These are phyloP conservation scores for Melanotaenia duboulayi DNA, from an alignment of 2,113 vertebrate species.

Conservation along the genomic window DNA sequence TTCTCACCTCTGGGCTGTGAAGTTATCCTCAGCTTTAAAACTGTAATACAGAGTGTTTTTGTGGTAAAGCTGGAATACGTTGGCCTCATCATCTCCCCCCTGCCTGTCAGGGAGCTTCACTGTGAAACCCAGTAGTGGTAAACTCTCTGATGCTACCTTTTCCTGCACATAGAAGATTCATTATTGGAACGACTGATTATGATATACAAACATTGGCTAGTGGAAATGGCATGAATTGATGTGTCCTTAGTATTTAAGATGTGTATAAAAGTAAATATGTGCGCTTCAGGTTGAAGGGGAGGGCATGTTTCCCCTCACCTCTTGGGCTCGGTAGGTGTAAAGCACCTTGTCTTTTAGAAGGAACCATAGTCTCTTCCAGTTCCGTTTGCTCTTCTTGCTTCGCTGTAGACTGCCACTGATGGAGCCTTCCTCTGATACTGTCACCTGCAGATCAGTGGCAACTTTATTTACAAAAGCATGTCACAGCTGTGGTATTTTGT, in stretches of 20 bases:
- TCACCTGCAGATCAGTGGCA: slow-evolving; percentile 81
- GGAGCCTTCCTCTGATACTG: slow-evolving; percentile 88
- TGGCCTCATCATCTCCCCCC: slow-evolving; percentile 81
- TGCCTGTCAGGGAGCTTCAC: slow-evolving; percentile 87
- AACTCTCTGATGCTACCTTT: slow-evolving; percentile 92
- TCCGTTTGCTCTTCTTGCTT: slow-evolving; percentile 92
- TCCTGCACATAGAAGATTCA: slow-evolving; percentile 81
- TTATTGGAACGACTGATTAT: not conserved
- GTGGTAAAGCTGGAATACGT: slow-evolving; percentile 95
- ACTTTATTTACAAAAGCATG: not conserved
- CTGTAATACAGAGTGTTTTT: slow-evolving; percentile 96
- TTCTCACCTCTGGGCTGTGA: slow-evolving; percentile 90
- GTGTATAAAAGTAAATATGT: slow-evolving; percentile 26
- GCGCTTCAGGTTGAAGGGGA: slow-evolving; percentile 72
- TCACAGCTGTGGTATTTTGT: not conserved
- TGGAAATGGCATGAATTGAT: not conserved
- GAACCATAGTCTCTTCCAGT: slow-evolving; percentile 98
- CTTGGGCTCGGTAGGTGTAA: slow-evolving; percentile 91
- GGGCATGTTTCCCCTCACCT: slow-evolving; percentile 87
- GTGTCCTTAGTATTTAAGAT: not conserved
- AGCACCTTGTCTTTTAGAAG: slow-evolving; percentile 99
- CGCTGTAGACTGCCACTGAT: slow-evolving; percentile 91
- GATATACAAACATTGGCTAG: not conserved
- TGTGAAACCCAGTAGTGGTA: slow-evolving; percentile 96
- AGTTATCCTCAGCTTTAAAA: slow-evolving; percentile 91